Evolutionary conservation across 2,888 invertebrate genomes (phyloP), one percentile per base, ranked within the genome.

Genomic region (Drosophila peninsularis): DNA sequence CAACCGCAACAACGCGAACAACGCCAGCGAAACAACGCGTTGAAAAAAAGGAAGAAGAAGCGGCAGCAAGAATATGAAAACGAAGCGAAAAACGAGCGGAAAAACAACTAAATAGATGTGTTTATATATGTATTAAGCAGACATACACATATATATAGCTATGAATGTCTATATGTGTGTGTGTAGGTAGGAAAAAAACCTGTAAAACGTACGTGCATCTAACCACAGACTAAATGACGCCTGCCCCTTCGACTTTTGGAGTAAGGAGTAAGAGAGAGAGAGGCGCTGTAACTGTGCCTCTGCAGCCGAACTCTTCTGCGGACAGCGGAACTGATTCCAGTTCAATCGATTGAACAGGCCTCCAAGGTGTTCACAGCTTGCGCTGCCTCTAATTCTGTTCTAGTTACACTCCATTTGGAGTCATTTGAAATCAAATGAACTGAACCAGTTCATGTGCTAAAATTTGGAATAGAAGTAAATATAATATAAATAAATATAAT

Each of bases 211-310:
- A 89, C 82, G 89, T 84, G 84, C 78, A 84, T 81, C 88, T 87
- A 86, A 76, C 85, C 89, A 73, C 88, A 84, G 89, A 85, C 89
- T 73, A 84, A 84, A 85, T 89, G 88, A 89, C 80, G 89, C 77
- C 77, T 17, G n/a, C 47, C 45, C 24, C 34, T 53, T 61, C 39
- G 5, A 13, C 49, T 49, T 30, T 53, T 45, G 49, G 10, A 17
- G 17, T n/a, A 39, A 17, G 1, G 1, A 10, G 0, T 5, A 4
- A 27, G 45, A 27, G 27, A 5, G 24, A 4, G 44, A 1, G 21
- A 17, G 9, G 55, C 34, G 68, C 64, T 66, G 57, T 54, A 57
- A 39, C 56, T 61, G 64, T 56, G 64, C 61, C 71, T 62, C 52
- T 56, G 19, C 41, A 19, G 11, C 41, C 6, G n/a, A n/a, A n/a